Conservation (phyloP, 2,797 vertebrate species). For the Phaenicophaeus curvirostris region DNA sequence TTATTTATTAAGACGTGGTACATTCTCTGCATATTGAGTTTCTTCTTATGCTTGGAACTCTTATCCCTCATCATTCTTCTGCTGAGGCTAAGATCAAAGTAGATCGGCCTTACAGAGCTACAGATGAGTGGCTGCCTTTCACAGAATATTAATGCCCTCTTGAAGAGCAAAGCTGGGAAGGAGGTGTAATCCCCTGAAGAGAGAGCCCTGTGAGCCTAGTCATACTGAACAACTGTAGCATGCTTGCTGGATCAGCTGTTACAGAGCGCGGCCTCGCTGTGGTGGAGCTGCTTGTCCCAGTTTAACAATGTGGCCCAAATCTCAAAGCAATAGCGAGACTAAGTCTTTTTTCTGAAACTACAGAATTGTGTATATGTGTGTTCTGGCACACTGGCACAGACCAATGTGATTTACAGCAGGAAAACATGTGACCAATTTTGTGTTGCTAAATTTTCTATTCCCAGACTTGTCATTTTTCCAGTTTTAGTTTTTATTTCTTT, state of each 20-base stretch:
- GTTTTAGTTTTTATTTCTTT: neutral
- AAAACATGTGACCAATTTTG: neutral
- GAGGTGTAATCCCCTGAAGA: slow-evolving; percentile 16
- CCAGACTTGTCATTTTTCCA: neutral
- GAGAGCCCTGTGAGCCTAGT: neutral
- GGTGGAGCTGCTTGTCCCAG: neutral
- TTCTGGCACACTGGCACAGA: neutral
- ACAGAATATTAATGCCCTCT: slow-evolving; percentile 43
- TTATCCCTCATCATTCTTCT: slow-evolving; percentile 7
- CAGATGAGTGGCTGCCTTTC: slow-evolving; percentile 43
- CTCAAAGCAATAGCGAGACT: neutral
- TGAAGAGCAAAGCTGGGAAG: slow-evolving; percentile 32
- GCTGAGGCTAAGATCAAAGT: slow-evolving; percentile 55
- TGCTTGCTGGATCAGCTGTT: neutral
- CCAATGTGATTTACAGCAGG: neutral
- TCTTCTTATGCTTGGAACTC: slow-evolving; percentile 48
- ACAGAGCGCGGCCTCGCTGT: rapidly evolving
- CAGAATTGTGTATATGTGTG: neutral
- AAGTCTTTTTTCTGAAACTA: neutral
- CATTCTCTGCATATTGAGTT: slow-evolving; percentile 53
- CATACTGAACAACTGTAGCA: neutral
- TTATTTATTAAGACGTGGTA: slow-evolving; percentile 49
- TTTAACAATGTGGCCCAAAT: neutral
- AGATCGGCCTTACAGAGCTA: neutral
- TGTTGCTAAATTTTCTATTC: neutral